Percentiles rank a stretch among this genome's conserved stretches.
phyloP scores from a whole-genome alignment of 2,113 vertebrate genomes.

The Rhipidura dahli region DNA sequence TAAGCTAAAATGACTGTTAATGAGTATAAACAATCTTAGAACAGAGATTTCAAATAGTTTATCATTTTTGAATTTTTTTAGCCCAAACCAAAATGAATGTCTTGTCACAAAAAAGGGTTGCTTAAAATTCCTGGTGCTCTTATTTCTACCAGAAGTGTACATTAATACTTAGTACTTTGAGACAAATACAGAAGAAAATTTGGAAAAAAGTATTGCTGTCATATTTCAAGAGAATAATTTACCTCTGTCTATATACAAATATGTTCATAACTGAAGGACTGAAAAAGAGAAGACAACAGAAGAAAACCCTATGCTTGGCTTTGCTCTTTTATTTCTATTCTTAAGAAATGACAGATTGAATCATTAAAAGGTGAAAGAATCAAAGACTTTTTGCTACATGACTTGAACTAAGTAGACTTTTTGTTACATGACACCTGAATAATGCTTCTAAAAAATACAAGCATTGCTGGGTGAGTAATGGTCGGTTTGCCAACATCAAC shows the following conservation, averaged over 20 bases:
- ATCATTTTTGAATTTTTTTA: background rate
- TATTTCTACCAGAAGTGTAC: background rate
- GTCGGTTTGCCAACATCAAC: background rate
- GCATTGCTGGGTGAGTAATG: background rate
- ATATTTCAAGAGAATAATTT: background rate
- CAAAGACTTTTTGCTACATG: background rate
- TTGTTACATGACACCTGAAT: background rate
- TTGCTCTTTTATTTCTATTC: background rate
- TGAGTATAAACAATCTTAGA: background rate
- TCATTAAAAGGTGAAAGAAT: background rate
- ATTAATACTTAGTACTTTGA: background rate
- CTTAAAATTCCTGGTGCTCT: background rate
- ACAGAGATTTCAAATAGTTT: background rate
- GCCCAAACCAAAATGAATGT: background rate
- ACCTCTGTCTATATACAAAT: background rate
- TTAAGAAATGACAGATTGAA: background rate
- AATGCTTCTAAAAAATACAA: background rate
- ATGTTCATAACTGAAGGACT: background rate
- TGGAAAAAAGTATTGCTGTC: background rate
- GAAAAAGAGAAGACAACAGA: background rate
- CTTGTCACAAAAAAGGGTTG: background rate
- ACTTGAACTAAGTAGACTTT: background rate
- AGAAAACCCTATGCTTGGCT: background rate
- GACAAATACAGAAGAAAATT: background rate
- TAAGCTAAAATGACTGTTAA: background rate